Evolutionary conservation across 1,140 invertebrate species (phyloP).

Genomic region (Zaprionus inermis): DNA sequence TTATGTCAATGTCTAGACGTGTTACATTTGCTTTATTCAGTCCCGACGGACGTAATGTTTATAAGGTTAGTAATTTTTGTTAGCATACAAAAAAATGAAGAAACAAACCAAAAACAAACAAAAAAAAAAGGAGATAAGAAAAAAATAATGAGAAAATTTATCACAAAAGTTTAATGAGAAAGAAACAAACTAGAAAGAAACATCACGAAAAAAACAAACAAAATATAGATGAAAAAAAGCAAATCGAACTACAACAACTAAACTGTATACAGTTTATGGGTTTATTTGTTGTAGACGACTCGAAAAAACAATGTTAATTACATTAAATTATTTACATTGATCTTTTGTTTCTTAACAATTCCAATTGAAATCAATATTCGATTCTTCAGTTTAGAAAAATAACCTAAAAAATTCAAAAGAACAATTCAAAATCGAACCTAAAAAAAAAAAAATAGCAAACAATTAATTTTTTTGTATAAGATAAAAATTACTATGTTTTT

Average conservation of each 20-base stretch:
- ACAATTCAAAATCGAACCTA: slow-evolving; percentile 12
- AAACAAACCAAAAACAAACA: slow-evolving; percentile 31
- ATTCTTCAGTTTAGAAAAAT: slow-evolving; percentile 6
- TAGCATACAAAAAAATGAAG: slow-evolving; percentile 80
- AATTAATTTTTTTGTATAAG: slow-evolving; percentile 82
- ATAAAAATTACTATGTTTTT: slow-evolving; percentile 84
- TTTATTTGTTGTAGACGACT: slow-evolving; percentile 18
- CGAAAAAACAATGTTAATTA: slow-evolving; percentile 16
- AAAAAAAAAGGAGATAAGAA: slow-evolving; percentile 40
- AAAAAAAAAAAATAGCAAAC: slow-evolving; percentile 26
- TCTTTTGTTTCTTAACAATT: slow-evolving; percentile 26
- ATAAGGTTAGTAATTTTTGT: slow-evolving; percentile 90
- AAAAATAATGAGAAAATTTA: slow-evolving; percentile 48
- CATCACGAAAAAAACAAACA: too few relatives aligned
- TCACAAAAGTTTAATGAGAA: slow-evolving; percentile 28
- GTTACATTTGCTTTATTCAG: slow-evolving; percentile 99
- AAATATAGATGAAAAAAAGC: slow-evolving; percentile 8
- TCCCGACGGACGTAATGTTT: slow-evolving; percentile 97
- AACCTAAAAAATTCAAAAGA: slow-evolving; percentile 1
- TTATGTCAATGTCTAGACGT: slow-evolving; percentile 99
- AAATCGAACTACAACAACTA: slow-evolving; percentile 31
- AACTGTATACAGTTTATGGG: neutral
- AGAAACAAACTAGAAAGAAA: slow-evolving; percentile 35
- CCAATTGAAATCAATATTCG: neutral
- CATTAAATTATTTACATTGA: slow-evolving; percentile 29